Evolutionary conservation across 2,888 invertebrate genomes (phyloP), one percentile per base, ranked within the genome.

Genomic region (Rhagonycha lutea): DNA sequence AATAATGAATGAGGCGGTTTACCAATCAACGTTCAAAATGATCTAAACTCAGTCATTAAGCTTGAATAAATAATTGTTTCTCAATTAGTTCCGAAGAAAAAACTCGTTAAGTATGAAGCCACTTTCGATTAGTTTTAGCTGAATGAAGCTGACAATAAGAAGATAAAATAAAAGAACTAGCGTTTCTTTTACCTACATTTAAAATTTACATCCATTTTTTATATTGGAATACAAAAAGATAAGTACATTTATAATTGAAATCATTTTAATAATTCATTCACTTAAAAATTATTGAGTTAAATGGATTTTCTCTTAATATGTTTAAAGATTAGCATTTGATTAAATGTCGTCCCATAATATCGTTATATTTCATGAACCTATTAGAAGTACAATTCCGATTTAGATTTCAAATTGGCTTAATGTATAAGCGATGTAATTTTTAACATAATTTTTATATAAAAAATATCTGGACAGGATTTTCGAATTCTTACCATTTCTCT

Each of bases 11-110:
- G 86, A 84, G 85, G 81, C 82, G 83, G 83, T 80, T 82, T 83
- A 81, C 85, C 83, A 84, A 86, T 85, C 85, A 82, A 83, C 84
- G 84, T 84, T 84, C 85, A 85, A 82, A 78, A 81, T 78, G 81
- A 83, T 81, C 80, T 83, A 82, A 82, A 83, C 81, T 81, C 83
- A 78, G 83, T 85, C 85, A 84, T 85, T 85, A 84, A 82, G 83
- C 83, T 81, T 86, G 86, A 86, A 86, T 86, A 86, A 86, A 86
- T 86, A 86, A 86, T 86, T 85, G 86, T 86, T 86, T 86, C 85
- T 85, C 86, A 86, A 86, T 86, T 86, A 86, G 86, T 81, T 81
- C 80, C 79, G 73, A 77, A 74, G 75, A 80, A 81, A 83, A 83
- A 84, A 83, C 79, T 81, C 81, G 73, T 73, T 68, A 72, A 77